Evolutionary conservation across 2,888 invertebrate genomes (phyloP).

Genomic region (Rambutsinella grinnellia): DNA sequence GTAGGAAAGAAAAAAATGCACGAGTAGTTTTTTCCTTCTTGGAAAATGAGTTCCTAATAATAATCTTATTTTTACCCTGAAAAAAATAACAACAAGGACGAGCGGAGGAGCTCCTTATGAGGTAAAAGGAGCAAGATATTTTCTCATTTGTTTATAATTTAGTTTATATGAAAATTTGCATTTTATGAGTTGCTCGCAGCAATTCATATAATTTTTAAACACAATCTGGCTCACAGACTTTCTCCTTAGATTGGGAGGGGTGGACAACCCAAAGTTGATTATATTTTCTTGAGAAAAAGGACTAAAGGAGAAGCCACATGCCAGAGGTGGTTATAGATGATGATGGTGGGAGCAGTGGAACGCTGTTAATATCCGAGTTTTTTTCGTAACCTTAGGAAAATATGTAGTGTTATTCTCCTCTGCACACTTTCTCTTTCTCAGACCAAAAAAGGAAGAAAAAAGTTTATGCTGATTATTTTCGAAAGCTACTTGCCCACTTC

Average conservation of each 20-base stretch:
- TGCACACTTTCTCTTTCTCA: neutral
- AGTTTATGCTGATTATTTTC: conserved; percentile 41
- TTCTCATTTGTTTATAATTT: neutral
- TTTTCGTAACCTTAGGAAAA: too few relatives aligned
- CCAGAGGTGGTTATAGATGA: neutral
- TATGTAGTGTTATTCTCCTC: too few relatives aligned
- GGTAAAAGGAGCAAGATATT: too few relatives aligned
- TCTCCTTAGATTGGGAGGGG: neutral
- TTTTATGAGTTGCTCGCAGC: conserved; percentile 31
- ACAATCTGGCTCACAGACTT: conserved; percentile 12
- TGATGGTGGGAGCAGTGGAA: neutral
- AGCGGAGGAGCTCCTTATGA: too few relatives aligned
- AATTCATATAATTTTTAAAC: conserved; percentile 11
- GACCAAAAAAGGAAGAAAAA: neutral
- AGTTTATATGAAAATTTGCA: conserved; percentile 23
- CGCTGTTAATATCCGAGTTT: neutral
- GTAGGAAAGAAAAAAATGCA: neutral
- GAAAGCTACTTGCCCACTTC: neutral
- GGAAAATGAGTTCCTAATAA: too few relatives aligned
- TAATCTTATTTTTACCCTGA: too few relatives aligned
- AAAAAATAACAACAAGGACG: too few relatives aligned
- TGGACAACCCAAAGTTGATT: conserved; percentile 4
- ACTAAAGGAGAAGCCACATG: neutral
- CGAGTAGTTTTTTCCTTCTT: too few relatives aligned
- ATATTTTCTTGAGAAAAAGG: neutral